phyloP scores from a whole-genome alignment of 2,888 invertebrate species.

The Lithosia quadra region DNA sequence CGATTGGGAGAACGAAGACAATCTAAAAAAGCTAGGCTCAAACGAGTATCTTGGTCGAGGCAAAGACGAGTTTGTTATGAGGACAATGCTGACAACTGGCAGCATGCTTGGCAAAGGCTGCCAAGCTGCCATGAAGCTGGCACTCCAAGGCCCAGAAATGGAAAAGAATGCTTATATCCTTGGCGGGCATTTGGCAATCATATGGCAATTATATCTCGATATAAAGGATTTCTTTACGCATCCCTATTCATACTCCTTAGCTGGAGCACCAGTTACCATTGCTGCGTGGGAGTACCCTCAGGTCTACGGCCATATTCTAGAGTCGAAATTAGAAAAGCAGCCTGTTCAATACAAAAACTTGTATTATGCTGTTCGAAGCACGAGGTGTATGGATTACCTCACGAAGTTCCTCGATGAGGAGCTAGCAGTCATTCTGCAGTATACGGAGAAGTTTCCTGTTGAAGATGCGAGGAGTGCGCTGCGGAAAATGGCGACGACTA shows the following conservation, averaged over 20 bases:
- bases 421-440: conserved; percentile 68
- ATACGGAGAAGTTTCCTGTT: conserved; percentile 70
- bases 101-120: conserved; percentile 81
- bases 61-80: conserved; percentile 75
- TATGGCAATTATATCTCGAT: conserved; percentile 81
- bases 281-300: conserved; percentile 81
- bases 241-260: conserved; percentile 76
- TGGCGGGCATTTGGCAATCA: conserved; percentile 76
- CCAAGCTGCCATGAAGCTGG: conserved; percentile 79
- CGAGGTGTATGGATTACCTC: conserved; percentile 76
- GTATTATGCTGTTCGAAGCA: conserved; percentile 74
- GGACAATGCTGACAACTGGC: conserved; percentile 78
- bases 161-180: conserved; percentile 75
- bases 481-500: conserved; percentile 78
- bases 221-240: conserved; percentile 80
- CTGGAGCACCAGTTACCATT: conserved; percentile 73
- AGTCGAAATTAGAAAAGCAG: conserved; percentile 67
- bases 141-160: conserved; percentile 62
- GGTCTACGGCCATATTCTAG: conserved; percentile 71
- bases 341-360: conserved; percentile 73
- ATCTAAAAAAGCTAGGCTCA: conserved; percentile 73
- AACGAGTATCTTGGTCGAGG: conserved; percentile 76
- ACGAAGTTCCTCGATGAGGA: conserved; percentile 72
- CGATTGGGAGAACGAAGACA: conserved; percentile 78
- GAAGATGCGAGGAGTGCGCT: conserved; percentile 73